Evolutionary conservation across 2,888 invertebrate species (phyloP).

Genomic region (Epirrhoe tristata): DNA sequence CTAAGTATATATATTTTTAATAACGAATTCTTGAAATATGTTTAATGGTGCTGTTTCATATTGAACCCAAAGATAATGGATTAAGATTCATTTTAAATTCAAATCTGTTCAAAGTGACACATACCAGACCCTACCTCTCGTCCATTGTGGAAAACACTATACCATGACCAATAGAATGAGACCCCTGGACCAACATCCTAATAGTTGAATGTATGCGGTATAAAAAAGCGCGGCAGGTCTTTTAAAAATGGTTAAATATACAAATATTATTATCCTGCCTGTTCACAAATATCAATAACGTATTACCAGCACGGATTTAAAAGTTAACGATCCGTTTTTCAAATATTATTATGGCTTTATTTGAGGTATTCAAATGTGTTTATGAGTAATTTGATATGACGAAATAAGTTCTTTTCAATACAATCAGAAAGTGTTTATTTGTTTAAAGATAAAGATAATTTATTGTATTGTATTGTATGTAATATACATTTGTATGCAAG

Average conservation of each 20-base stretch:
- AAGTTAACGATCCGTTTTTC: conserved; percentile 75
- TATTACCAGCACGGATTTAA: conserved; percentile 82
- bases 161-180: conserved; percentile 57
- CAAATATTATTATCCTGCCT: conserved; percentile 84
- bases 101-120: conserved; percentile 11
- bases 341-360: conserved; percentile 61
- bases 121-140: conserved; percentile 71
- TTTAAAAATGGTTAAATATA: conserved; percentile 64
- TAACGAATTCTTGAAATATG: too few species aligned
- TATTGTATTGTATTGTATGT: too few species aligned
- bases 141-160: conserved; percentile 79
- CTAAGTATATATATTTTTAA: not conserved
- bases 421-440: not conserved
- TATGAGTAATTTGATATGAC: conserved; percentile 9
- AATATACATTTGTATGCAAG: too few species aligned
- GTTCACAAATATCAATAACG: conserved; percentile 85
- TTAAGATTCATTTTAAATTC: conserved; percentile 18
- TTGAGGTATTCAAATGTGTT: conserved; percentile 48
- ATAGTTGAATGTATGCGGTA: conserved; percentile 36
- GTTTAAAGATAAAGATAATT: too few species aligned
- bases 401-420: not conserved
- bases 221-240: conserved; percentile 57
- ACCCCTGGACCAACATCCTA: conserved; percentile 49
- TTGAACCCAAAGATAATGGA: not conserved
- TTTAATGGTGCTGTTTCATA: not conserved